A percentile compares a stretch with the other conserved stretches of the same genome.
Evolutionary conservation across 1,140 invertebrate genomes (phyloP).

Genomic region (Drosophila sulfurigaster): DNA sequence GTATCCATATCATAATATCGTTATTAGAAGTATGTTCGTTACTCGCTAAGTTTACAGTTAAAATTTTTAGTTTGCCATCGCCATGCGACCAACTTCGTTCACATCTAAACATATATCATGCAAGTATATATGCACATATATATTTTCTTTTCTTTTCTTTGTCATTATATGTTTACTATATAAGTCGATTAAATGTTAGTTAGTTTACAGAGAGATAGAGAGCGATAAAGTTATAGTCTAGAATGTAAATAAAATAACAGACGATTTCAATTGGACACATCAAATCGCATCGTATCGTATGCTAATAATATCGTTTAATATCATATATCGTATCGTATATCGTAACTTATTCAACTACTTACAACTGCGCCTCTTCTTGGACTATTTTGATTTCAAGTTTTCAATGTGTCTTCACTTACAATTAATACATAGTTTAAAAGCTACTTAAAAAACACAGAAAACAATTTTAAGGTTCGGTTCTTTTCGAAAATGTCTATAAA

Average conservation of each 20-base stretch:
- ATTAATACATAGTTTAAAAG: not conserved
- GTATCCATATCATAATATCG: conserved; percentile 25
- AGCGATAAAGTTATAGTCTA: conserved; percentile 4
- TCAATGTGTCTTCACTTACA: conserved; percentile 9
- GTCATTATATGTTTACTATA: conserved; percentile 4
- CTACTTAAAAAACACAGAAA: conserved; percentile 31
- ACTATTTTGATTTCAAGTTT: conserved; percentile 41
- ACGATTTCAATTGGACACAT: conserved; percentile 36
- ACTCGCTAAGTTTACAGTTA: conserved; percentile 47
- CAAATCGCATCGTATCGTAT: conserved; percentile 23
- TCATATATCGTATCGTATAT: conserved; percentile 7
- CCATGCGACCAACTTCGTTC: conserved; percentile 37
- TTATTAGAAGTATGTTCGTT: conserved; percentile 20
- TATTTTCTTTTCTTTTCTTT: conserved; percentile 10
- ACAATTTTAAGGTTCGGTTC: not conserved
- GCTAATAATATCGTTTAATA: conserved; percentile 24
- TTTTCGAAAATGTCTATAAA: not conserved
- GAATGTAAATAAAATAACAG: conserved; percentile 18
- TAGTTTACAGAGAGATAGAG: conserved; percentile 38
- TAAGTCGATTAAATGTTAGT: conserved; percentile 21
- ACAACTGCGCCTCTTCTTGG: conserved; percentile 34
- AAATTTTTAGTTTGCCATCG: conserved; percentile 41
- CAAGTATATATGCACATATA: conserved; percentile 12
- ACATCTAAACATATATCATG: conserved; percentile 30
- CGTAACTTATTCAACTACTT: conserved; percentile 38